These are phyloP conservation scores for Drosophila phalerata DNA, from an alignment of 2,888 invertebrate genomes.

Conservation along the genomic window DNA sequence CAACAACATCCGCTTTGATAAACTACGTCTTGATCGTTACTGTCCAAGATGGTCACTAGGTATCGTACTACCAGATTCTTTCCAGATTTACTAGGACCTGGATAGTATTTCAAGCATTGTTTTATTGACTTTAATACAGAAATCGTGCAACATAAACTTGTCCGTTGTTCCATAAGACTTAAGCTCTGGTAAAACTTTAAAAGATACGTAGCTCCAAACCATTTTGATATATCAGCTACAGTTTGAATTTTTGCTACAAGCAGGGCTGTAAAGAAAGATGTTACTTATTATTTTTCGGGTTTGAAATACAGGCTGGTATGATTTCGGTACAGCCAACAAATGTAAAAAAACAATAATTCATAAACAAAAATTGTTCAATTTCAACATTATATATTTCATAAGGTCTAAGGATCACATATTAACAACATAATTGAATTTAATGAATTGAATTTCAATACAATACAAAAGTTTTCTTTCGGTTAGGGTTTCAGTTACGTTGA, in stretches of 20 bases:
- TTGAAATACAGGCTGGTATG: no score
- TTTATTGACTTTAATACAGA: conserved; percentile 39
- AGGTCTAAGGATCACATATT: no score
- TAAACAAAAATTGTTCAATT: no score
- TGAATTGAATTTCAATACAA: no score
- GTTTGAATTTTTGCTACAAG: conserved; percentile 49
- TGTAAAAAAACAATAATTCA: no score
- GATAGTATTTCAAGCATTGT: conserved; percentile 54
- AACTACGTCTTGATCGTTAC: conserved; percentile 44
- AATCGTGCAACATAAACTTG: conserved; percentile 7
- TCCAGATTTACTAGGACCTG: conserved; percentile 55
- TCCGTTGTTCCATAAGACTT: conserved; percentile 8
- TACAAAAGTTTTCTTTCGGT: no score
- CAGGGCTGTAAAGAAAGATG: conserved; percentile 44
- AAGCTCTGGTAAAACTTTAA: conserved; percentile 47
- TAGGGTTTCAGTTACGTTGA: no score
- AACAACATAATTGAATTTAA: no score
- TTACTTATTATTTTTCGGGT: no score
- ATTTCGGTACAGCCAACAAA: no score
- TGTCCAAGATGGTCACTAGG: conserved; percentile 49
- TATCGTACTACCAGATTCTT: conserved; percentile 25
- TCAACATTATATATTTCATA: no score
- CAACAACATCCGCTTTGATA: conserved; percentile 55
- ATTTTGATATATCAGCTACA: conserved; percentile 41
- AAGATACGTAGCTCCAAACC: conserved; percentile 43